Base-by-base conservation (phyloP, 2,888 invertebrate genomes). In the Xanthia icteritia region DNA sequence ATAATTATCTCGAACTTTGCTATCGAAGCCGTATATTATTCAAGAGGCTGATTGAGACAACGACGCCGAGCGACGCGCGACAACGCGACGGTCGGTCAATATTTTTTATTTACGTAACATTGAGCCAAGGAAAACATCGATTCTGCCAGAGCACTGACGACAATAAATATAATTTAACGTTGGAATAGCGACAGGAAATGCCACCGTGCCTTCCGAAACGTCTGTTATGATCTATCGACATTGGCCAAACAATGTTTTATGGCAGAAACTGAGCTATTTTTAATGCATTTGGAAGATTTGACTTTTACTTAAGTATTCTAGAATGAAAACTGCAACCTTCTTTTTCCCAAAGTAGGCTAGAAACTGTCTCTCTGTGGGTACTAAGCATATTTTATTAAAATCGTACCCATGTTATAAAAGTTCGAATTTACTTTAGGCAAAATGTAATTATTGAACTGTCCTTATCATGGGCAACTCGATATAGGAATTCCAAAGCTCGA, bases 31-130 rank as follows among this genome's bases (percentile, higher is more conserved):
- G 11, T 58, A 20, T 27, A 76, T 23, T 45, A 58, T 51, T 76
- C 48, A 58, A 45, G 36, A 39, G 31, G 36, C 31, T 58, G 45
- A 82, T 79, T 70, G 36, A 45, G 11, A 31, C 48, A 13, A 6
- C 15, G 9, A 23, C 48, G 20, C 20, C 31, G 31, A 31, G 31
- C 54, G 39, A 8, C 9, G 48, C 15, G 17, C 51, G 20, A 20
- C 51, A 20, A 20, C 20, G 51, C 51, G n/a, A n/a, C 48, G 13
- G 51, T 60, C 4, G 27, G 51, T 76, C 39, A 82, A 82, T 82
- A 82, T 77, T 83, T 79, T 83, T 64, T 51, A 78, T 68, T 78
- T 78, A 68, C 68, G 56, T 79, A 83, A 64, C 56, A 36, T 51
- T 42, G 69, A 64, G 83, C 78, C 31, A 78, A 83, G 63, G 83